phyloP scores from a whole-genome alignment of 64 coral and sea anemone genomes.

The Dendrophyllia cribrosa region DNA sequence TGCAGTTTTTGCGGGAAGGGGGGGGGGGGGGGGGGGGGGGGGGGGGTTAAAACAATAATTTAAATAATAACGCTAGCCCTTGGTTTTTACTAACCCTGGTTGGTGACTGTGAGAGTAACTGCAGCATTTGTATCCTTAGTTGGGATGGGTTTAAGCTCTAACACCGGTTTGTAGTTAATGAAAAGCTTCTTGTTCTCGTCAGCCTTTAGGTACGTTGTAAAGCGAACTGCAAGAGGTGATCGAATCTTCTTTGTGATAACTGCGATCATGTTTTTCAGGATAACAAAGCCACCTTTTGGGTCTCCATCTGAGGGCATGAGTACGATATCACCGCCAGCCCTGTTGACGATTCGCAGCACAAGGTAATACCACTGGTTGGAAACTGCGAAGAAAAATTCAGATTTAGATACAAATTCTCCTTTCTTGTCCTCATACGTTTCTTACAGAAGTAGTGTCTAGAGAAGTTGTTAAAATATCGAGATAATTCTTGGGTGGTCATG shows the following conservation, averaged over 20 bases:
- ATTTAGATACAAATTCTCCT: no score
- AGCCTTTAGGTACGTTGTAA: conserved; percentile 31
- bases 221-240: conserved; percentile 61
- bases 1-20: background rate
- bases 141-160: conserved; percentile 63
- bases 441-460: no score
- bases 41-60: background rate
- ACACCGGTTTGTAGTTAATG: conserved; percentile 65
- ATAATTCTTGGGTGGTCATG: no score
- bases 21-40: no score
- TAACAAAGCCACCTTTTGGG: conserved; percentile 37
- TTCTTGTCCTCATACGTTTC: no score
- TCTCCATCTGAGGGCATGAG: conserved; percentile 2
- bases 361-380: conserved; percentile 35
- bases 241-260: conserved; percentile 57
- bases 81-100: conserved; percentile 44
- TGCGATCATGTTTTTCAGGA: conserved; percentile 27
- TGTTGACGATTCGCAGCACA: conserved; percentile 37
- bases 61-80: background rate
- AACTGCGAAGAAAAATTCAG: background rate
- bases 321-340: conserved; percentile 11
- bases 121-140: conserved; percentile 26
- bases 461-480: no score
- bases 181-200: conserved; percentile 44
- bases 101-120: conserved; percentile 36